Evolutionary conservation across 2,888 invertebrate species (phyloP).

Genomic region (Tinea trinotella): DNA sequence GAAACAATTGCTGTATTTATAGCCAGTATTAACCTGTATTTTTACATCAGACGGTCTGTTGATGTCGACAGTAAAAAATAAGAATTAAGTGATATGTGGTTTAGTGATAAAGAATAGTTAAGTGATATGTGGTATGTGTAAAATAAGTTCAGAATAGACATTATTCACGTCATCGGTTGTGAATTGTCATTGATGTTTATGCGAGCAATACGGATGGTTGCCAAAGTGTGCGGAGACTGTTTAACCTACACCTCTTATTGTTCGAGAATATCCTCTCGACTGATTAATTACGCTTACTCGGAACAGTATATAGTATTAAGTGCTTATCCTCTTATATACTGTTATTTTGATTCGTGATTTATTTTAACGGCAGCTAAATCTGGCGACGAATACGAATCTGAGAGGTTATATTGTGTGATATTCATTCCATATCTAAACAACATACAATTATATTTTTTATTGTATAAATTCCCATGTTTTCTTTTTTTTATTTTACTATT

Average conservation of each 20-base stretch:
- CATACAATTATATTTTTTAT: slow-evolving; percentile 33
- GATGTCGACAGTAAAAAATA: no score
- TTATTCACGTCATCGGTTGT: background rate
- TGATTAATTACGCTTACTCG: slow-evolving; percentile 43
- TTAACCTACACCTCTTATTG: slow-evolving; percentile 26
- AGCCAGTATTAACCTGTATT: no score
- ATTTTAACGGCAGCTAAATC: background rate
- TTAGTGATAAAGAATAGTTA: no score
- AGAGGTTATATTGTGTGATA: slow-evolving; percentile 66
- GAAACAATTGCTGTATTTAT: no score
- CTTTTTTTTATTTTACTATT: slow-evolving; percentile 30
- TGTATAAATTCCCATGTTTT: background rate
- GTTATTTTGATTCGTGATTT: background rate
- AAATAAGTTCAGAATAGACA: background rate
- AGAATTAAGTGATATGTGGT: no score
- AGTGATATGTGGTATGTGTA: no score
- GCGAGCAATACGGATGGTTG: background rate
- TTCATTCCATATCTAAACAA: slow-evolving; percentile 58
- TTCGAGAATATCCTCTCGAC: background rate
- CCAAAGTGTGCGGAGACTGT: slow-evolving; percentile 16
- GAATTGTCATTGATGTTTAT: background rate
- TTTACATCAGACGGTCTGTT: no score
- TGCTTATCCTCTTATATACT: slow-evolving; percentile 66
- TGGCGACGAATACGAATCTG: slow-evolving; percentile 24
- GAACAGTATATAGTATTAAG: slow-evolving; percentile 64